Percentiles rank a stretch among this genome's conserved stretches.
Evolutionary conservation across 1,140 invertebrate genomes (phyloP).

Genomic region (Cepaea nemoralis): DNA sequence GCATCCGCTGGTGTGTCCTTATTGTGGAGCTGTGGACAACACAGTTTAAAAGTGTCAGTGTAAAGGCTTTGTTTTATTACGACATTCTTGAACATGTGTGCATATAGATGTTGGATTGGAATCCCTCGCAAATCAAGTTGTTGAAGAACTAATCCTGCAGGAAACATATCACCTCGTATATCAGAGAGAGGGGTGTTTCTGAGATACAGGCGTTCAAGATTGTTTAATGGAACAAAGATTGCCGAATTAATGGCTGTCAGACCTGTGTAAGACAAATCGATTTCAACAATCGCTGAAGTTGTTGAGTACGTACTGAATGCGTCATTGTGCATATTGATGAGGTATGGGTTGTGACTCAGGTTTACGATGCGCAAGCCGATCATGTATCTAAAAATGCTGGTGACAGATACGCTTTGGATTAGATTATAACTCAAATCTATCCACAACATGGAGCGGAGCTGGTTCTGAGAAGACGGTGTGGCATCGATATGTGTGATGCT

Average conservation of each 20-base stretch:
- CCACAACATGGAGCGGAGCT: neutral
- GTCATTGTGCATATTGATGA: neutral
- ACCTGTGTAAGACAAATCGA: slow-evolving; percentile 31
- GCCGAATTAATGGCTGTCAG: neutral
- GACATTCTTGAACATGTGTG: slow-evolving; percentile 39
- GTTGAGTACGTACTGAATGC: neutral
- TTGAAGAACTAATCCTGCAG: neutral
- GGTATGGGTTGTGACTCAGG: neutral
- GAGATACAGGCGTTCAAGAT: slow-evolving; percentile 31
- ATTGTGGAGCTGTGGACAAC: slow-evolving; percentile 48
- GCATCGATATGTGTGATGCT: neutral
- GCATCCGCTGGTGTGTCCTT: slow-evolving; percentile 1
- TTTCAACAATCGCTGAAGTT: neutral
- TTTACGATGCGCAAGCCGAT: neutral
- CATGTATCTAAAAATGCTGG: neutral
- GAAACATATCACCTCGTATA: slow-evolving; percentile 18
- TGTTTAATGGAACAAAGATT: neutral
- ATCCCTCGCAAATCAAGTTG: slow-evolving; percentile 33
- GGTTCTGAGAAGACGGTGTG: neutral
- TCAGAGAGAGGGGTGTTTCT: neutral
- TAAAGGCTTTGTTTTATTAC: slow-evolving; percentile 16
- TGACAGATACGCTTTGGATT: neutral
- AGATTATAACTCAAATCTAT: neutral
- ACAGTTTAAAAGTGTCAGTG: slow-evolving; percentile 45
- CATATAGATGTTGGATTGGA: slow-evolving; percentile 27